Evolutionary conservation across 2,888 invertebrate genomes (phyloP).

Genomic region (Pollenia labialis): DNA sequence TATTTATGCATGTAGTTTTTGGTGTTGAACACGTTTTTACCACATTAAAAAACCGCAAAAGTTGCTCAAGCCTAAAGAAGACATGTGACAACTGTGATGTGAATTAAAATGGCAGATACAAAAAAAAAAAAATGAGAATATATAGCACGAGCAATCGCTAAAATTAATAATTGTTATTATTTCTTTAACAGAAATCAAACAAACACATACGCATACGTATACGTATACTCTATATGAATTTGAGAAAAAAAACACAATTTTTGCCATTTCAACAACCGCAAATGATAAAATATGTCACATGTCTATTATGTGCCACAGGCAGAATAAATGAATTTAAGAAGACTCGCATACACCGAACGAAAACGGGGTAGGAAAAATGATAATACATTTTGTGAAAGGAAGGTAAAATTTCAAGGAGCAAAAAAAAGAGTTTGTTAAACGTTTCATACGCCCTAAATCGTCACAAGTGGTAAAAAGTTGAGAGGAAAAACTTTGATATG

Average conservation of each 20-base stretch:
- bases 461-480: too few relatives aligned
- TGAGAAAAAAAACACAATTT: conserved; percentile 18
- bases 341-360: not conserved
- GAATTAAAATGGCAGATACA: conserved; percentile 47
- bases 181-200: not conserved
- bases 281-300: conserved; percentile 67
- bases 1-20: conserved; percentile 34
- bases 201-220: not conserved
- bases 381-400: too few relatives aligned
- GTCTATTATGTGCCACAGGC: conserved; percentile 50
- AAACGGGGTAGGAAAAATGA: too few relatives aligned
- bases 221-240: not conserved
- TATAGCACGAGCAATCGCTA: conserved; percentile 20
- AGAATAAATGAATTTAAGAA: conserved; percentile 34
- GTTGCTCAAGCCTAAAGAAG: conserved; percentile 2
- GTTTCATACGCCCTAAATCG: too few relatives aligned
- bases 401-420: too few relatives aligned
- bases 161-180: conserved; percentile 39
- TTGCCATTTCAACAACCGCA: conserved; percentile 62
- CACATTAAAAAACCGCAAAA: conserved; percentile 43
- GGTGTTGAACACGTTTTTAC: conserved; percentile 31
- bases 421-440: too few relatives aligned
- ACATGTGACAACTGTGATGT: conserved; percentile 64
- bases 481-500: too few relatives aligned
- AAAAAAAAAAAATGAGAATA: not conserved